Base-by-base conservation (phyloP, 2,113 vertebrate genomes). In the Perca flavescens region DNA sequence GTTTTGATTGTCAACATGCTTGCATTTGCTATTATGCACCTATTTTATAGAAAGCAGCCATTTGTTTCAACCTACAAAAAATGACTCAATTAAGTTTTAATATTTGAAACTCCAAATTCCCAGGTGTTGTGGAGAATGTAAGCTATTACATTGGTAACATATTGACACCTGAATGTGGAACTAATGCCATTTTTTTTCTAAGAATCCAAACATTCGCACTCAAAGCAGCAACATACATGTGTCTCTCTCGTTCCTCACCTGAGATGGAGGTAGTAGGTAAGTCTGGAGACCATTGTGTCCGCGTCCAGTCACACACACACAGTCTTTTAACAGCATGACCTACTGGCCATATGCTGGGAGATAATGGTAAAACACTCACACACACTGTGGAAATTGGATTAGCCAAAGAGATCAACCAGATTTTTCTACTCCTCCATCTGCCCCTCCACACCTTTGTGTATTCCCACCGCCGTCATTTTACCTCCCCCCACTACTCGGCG, bases 371-470 rank as follows among this genome's bases (percentile, higher is more conserved):
- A 66, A 77, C 73, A 78, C 79, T 70, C 57, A 71, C 80, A 69
- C 65, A 69, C 65, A 64, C 67, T 61, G 57, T 52, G 73, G 69
- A 62, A 73, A 88, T 83, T 64, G 67, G 91, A 92, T 94, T 91
- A 93, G 31, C 53, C 79, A 54, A n/a, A 81, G 74, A 85, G 86
- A 75, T 89, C 91, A 91, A 87, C 86, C 74, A 74, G 85, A 89
- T 80, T 85, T 43, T 71, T 79, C 58, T 68, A 65, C 77, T 84
- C 67, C 73, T 71, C 84, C 82, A 84, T 87, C 82, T 85, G 86
- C 65, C 47, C 81, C 70, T 67, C 71, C 79, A 77, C 43, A 80
- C 61, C 31, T 88, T 63, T 79, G 67, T 86, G 28, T 28, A 2
- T 28, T 28, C 58, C 65, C 66, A 28, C 60, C 62, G 63, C 52